phyloP scores from a whole-genome alignment of 2,113 vertebrate species.

The Malurus melanocephalus region DNA sequence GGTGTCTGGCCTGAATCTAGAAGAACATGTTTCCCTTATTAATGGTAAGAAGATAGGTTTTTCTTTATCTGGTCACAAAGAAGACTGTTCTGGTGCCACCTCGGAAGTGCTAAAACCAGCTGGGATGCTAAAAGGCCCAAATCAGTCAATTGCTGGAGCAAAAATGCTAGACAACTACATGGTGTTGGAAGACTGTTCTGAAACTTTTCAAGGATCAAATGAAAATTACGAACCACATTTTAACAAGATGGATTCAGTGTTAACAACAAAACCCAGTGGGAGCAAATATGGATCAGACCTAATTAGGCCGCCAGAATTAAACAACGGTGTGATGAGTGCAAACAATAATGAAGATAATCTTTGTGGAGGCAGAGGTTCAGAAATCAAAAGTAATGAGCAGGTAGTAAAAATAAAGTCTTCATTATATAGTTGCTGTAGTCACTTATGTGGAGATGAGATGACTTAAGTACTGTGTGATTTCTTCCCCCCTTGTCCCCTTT shows the following conservation, averaged over 20 bases:
- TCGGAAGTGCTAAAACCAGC: constrained; percentile 11
- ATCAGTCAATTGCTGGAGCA: background rate
- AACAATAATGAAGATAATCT: constrained; percentile 62
- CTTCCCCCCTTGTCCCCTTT: background rate
- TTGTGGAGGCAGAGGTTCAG: constrained; percentile 56
- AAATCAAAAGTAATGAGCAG: constrained; percentile 63
- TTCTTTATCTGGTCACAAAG: constrained; percentile 3
- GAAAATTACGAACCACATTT: constrained; percentile 27
- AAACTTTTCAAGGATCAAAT: constrained; percentile 36
- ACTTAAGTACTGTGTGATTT: constrained; percentile 31
- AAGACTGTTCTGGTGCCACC: constrained; percentile 43
- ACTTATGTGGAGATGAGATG: constrained; percentile 56
- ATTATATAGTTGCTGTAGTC: constrained; percentile 60
- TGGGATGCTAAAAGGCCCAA: background rate
- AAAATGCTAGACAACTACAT: constrained; percentile 38
- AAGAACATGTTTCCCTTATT: background rate
- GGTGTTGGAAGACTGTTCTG: constrained; percentile 23
- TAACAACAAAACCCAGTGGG: constrained; percentile 24
- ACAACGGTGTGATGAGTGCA: constrained; percentile 9
- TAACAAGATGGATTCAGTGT: constrained; percentile 25
- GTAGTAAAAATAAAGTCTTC: constrained; percentile 68
- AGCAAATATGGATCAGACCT: constrained; percentile 26
- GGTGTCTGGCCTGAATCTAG: constrained; percentile 40
- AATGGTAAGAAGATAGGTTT: constrained; percentile 12
- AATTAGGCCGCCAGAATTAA: constrained; percentile 49